Evolutionary conservation across 2,888 invertebrate species (phyloP).

Genomic region (Euplexia lucipara): DNA sequence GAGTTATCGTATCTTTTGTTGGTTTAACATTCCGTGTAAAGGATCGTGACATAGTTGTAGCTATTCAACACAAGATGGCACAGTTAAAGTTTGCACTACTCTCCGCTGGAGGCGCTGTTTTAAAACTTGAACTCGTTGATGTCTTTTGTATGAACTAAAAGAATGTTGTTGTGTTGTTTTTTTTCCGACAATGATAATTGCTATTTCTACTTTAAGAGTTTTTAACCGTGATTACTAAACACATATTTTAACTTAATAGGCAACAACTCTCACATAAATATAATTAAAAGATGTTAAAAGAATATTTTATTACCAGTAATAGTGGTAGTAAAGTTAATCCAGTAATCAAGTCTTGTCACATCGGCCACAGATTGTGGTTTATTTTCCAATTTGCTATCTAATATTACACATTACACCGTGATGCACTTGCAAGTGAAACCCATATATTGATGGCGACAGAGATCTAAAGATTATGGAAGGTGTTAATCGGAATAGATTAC

Average conservation of each 20-base stretch:
- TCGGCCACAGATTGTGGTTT: constrained; percentile 63
- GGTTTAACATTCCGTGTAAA: neutral
- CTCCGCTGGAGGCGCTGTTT: constrained; percentile 19
- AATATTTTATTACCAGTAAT: constrained; percentile 27
- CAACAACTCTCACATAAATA: constrained; percentile 8
- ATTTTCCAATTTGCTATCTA: constrained; percentile 67
- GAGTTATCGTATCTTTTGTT: neutral
- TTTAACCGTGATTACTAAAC: neutral
- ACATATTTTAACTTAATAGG: constrained; percentile 2
- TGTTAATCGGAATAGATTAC: neutral
- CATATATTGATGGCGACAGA: constrained; percentile 47
- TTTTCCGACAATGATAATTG: neutral
- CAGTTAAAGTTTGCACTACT: neutral
- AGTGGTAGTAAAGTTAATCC: neutral
- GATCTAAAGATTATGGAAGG: constrained; percentile 34
- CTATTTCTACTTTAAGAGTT: neutral
- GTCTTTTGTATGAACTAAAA: constrained; percentile 55
- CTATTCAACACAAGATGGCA: constrained; percentile 54
- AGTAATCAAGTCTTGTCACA: constrained; percentile 48
- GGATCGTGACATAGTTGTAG: constrained; percentile 20
- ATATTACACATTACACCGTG: constrained; percentile 62
- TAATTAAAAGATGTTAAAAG: neutral
- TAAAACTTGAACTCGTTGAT: constrained; percentile 42
- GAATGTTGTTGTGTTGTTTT: neutral
- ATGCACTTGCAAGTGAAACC: constrained; percentile 66